These are phyloP conservation scores for Merluccius polli DNA, from an alignment of 2,797 vertebrate genomes.

Conservation along the genomic window DNA sequence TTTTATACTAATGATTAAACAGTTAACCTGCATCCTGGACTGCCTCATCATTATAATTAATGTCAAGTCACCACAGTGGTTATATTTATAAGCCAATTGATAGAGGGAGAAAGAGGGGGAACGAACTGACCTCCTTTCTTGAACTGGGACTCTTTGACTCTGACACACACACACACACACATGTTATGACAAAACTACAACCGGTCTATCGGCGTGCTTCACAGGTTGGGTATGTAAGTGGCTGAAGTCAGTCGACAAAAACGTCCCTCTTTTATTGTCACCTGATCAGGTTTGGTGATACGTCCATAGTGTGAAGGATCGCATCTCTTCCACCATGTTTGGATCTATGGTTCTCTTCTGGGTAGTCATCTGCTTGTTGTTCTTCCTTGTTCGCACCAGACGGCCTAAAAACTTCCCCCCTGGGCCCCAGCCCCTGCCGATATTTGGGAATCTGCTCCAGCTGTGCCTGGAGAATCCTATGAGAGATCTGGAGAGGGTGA, in stretches of 20 bases:
- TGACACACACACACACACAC: too few species aligned
- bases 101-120: too few species aligned
- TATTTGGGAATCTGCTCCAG: constrained; percentile 49
- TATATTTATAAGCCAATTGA: too few species aligned
- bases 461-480: constrained; percentile 35
- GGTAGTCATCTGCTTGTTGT: constrained; percentile 17
- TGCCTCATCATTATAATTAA: too few species aligned
- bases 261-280: neutral
- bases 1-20: too few species aligned
- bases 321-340: constrained; percentile 31
- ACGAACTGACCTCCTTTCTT: too few species aligned
- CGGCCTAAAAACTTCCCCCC: constrained; percentile 46
- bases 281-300: neutral
- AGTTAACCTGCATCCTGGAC: too few species aligned
- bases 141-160: too few species aligned
- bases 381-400: constrained; percentile 17
- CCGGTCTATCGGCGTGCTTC: neutral
- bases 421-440: constrained; percentile 32
- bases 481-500: constrained; percentile 22
- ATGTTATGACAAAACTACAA: neutral
- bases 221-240: neutral
- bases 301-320: neutral
- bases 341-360: constrained; percentile 29
- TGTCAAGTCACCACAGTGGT: too few species aligned
- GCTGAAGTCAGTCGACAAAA: neutral